phyloP scores from a whole-genome alignment of 2,888 invertebrate species.

The Ophion ellenae region DNA sequence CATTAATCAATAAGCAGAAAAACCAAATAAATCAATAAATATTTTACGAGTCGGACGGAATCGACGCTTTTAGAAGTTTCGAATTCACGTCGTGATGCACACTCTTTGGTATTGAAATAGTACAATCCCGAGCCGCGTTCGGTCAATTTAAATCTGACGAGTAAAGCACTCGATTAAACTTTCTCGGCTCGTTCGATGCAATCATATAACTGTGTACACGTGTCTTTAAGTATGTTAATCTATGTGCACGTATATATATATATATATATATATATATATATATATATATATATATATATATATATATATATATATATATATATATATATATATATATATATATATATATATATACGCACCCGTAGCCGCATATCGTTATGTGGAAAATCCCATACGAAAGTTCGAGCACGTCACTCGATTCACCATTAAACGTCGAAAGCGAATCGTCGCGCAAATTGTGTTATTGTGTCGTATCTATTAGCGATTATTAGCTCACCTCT shows the following conservation, averaged over 20 bases:
- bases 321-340: background rate
- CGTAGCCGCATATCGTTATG: constrained; percentile 13
- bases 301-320: too few relatives aligned
- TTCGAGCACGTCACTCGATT: constrained; percentile 38
- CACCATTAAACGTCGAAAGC: constrained; percentile 47
- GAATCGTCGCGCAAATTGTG: constrained; percentile 39
- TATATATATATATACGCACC: background rate
- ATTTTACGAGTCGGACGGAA: background rate
- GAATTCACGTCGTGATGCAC: constrained; percentile 4
- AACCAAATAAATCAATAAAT: background rate
- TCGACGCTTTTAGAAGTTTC: background rate
- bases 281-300: background rate
- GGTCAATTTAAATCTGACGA: constrained; percentile 17
- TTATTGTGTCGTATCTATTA: constrained; percentile 54
- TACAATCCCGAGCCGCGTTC: background rate
- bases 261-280: background rate
- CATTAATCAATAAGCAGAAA: too few relatives aligned
- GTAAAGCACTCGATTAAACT: constrained; percentile 36
- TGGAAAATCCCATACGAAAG: constrained; percentile 51
- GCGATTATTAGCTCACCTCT: constrained; percentile 49
- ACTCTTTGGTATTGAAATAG: background rate
- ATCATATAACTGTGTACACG: constrained; percentile 27
- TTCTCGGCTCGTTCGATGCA: constrained; percentile 31
- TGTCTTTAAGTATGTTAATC: background rate
- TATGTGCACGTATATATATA: background rate